Evolutionary conservation across 2,888 invertebrate genomes (phyloP).

Genomic region (Emmelina monodactyla): DNA sequence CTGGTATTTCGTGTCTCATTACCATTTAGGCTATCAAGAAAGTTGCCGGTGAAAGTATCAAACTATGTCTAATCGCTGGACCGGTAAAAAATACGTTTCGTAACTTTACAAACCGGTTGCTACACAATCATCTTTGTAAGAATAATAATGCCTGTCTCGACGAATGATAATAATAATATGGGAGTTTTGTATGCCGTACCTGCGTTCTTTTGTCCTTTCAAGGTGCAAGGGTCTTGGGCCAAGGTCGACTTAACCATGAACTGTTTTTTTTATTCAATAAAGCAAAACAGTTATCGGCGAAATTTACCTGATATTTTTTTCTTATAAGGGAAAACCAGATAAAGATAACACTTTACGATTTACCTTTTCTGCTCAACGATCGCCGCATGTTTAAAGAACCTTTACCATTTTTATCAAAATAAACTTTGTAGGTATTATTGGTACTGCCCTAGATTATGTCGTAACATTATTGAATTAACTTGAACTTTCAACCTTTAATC

Average conservation of each 20-base stretch:
- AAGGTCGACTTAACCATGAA: slow-evolving; percentile 3
- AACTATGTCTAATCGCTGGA: slow-evolving; percentile 40
- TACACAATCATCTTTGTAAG: slow-evolving; percentile 26
- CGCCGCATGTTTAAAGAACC: too few species aligned
- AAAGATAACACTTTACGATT: too few species aligned
- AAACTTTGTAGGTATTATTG: too few species aligned
- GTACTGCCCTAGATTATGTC: too few species aligned
- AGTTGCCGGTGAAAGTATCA: slow-evolving; percentile 54
- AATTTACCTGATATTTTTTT: background rate
- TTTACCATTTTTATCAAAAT: too few species aligned
- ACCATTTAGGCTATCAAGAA: slow-evolving; percentile 35
- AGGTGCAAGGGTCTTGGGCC: slow-evolving; percentile 24
- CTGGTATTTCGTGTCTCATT: slow-evolving; percentile 30
- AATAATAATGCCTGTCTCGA: slow-evolving; percentile 24
- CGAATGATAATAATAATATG: slow-evolving; percentile 31
- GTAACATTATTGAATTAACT: too few species aligned
- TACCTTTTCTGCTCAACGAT: too few species aligned
- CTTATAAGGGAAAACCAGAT: background rate
- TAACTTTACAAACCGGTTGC: slow-evolving; percentile 51
- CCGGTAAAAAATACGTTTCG: slow-evolving; percentile 47
- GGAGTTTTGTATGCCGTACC: slow-evolving; percentile 37
- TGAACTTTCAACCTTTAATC: too few species aligned
- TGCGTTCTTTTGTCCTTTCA: slow-evolving; percentile 31
- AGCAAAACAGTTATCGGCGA: background rate
- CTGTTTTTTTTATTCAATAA: background rate